These are phyloP conservation scores for Chrysolina americana DNA, from an alignment of 2,888 invertebrate species.

Conservation along the genomic window DNA sequence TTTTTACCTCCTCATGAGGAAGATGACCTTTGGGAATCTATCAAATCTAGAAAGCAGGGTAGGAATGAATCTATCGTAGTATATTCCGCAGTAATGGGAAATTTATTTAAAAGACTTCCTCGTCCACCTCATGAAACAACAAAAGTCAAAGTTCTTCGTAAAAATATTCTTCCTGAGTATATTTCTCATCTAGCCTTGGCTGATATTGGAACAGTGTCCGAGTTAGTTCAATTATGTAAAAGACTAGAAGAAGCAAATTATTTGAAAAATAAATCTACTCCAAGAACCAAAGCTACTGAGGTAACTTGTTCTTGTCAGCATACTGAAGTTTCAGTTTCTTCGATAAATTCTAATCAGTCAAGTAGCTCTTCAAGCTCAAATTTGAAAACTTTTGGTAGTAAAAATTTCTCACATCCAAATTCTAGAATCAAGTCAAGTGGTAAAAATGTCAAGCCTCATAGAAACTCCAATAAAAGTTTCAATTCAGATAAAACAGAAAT, in stretches of 20 bases:
- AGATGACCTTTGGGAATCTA: background rate
- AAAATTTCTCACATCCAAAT: background rate
- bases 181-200: constrained; percentile 4
- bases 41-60: background rate
- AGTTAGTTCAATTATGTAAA: background rate
- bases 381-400: background rate
- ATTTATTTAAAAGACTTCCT: background rate
- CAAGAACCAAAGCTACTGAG: background rate
- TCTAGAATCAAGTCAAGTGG: background rate
- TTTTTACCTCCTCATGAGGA: background rate
- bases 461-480: background rate
- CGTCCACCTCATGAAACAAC: background rate
- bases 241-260: background rate
- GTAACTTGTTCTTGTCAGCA: background rate
- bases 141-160: background rate
- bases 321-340: background rate
- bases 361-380: background rate
- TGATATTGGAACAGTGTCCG: background rate
- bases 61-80: background rate
- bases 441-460: background rate
- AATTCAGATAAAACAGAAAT: background rate
- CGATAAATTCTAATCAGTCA: background rate
- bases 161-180: background rate
- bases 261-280: background rate
- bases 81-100: background rate